phyloP scores from a whole-genome alignment of 2,113 vertebrate species.

The Oxyura jamaicensis region DNA sequence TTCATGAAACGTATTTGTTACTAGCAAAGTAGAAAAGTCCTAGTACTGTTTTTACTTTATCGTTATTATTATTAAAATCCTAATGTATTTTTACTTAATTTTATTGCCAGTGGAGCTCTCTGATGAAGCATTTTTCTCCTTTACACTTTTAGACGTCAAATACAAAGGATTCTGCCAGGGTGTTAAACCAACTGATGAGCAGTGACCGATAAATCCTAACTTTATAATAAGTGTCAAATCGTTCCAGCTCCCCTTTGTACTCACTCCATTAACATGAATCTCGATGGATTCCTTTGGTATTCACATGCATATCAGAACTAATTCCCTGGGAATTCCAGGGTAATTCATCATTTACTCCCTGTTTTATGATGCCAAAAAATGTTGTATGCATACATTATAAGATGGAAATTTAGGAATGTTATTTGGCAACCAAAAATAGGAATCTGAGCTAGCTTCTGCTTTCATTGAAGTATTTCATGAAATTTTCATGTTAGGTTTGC shows the following conservation, averaged over 20 bases:
- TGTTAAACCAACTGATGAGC: background rate
- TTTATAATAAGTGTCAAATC: constrained; percentile 33
- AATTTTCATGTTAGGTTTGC: background rate
- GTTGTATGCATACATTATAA: background rate
- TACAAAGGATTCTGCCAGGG: background rate
- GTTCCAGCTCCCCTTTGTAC: constrained; percentile 50
- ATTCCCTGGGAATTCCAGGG: constrained; percentile 56
- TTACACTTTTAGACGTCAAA: constrained; percentile 22
- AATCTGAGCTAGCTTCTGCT: background rate
- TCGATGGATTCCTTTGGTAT: constrained; percentile 24
- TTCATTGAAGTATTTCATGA: background rate
- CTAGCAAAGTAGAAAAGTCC: background rate
- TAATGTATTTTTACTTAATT: background rate
- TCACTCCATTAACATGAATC: constrained; percentile 42
- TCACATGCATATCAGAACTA: constrained; percentile 55
- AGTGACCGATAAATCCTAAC: constrained; percentile 48
- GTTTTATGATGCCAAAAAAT: constrained; percentile 41
- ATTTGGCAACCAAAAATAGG: background rate
- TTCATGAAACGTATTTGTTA: background rate
- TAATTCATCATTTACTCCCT: constrained; percentile 46
- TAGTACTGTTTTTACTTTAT: background rate
- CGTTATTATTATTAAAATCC: background rate
- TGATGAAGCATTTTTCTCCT: constrained; percentile 3
- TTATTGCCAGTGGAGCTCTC: background rate
- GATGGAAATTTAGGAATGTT: background rate